Base-by-base conservation (phyloP, 2,797 vertebrate genomes). In the Toxotes lorentzi region DNA sequence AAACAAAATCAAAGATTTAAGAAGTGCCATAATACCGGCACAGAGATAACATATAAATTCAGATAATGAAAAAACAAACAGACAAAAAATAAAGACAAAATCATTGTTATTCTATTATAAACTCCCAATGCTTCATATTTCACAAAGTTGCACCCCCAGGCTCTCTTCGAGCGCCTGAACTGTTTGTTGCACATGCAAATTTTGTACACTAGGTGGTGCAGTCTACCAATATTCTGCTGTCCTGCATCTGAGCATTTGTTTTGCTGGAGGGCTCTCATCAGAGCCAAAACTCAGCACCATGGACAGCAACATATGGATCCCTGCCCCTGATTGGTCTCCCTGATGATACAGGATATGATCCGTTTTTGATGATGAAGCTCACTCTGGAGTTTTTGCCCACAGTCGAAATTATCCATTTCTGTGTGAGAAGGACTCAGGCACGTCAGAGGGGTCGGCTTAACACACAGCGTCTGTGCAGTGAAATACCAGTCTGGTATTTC, bases 131-230 rank as follows among this genome's bases (percentile, higher is more conserved):
- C 11, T 1, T 57, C 4, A 7, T 35, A 21, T 41, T 6, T 54
- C 4, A 66, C 17, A 21, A 8, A 11, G 12, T 12, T 65, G 2
- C 32, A 27, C 12, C 24, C 4, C 4, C 0, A 27, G 1, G 12
- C 12, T 53, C 53, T 40, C 21, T 7, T 64, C 10, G 4, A n/a
- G 27, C 16, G 3, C 7, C 17, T 41, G 16, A 11, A 38, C 19
- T 13, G 50, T 43, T 4, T 59, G 1, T 64, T 89, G 78, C 47
- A 84, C 70, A 4, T 81, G 7, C 70, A 34, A 5, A 0, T 43
- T 70, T 72, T 64, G 45, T 32, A 32, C 94, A 89, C 92, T 86
- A 94, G 94, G 83, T 88, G 92, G 89, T 35, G 24, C 0, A 11
- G 64, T 88, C 70, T 27, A 50, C 78, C 53, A 60, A 53, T 21